Evolutionary conservation across 1,140 invertebrate species (phyloP), one percentile per base, ranked within the genome.

Genomic region (Panagrolaimus sp.): DNA sequence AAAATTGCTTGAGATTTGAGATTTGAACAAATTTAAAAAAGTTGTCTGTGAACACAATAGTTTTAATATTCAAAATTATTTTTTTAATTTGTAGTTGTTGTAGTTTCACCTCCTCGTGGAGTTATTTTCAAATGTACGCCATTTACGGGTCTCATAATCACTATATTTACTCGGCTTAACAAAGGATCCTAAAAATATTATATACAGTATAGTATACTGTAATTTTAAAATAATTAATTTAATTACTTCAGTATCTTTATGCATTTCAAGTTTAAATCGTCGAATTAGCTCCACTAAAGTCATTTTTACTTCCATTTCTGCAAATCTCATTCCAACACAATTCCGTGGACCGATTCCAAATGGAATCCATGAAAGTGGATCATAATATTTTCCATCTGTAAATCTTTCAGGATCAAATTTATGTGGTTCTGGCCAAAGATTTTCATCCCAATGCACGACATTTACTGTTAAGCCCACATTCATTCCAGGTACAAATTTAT

Each of bases 341-440:
- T 84, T 84, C 38, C 86, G 72, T 4, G 86, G 87, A 14, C 88
- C 87, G 15, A 76, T 73, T n/a, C 87, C 88, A 75, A 88, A 88
- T 6, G 87, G 85, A 1, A 86, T 55, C 71, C 81, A 87, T 0
- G 80, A 72, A 44, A 82, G 81, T 6, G 83, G 80, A 21, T 84
- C 32, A 7, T 76, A 48, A 8, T 69, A 70, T 10, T 67, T 62
- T 5, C 43, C 44, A n/a, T 62, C 12, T 5, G 38, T 38, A n/a
- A 71, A 89, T 78, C 88, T 79, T 69, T 89, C 88, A 0, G 89
- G 89, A 76, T 87, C 84, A 75, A 89, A 90, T 72, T 82, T 83
- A 4, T 87, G 77, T 26, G 89, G 88, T 62, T 89, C 79, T 0
- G 86, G 84, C 84, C 85, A 89, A 73, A 85, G 83, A 3, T 86